A percentile compares a stretch with the other conserved stretches of the same genome.
Evolutionary conservation across 1,140 invertebrate species (phyloP).

Genomic region (Venustaconcha ellipsiformis): DNA sequence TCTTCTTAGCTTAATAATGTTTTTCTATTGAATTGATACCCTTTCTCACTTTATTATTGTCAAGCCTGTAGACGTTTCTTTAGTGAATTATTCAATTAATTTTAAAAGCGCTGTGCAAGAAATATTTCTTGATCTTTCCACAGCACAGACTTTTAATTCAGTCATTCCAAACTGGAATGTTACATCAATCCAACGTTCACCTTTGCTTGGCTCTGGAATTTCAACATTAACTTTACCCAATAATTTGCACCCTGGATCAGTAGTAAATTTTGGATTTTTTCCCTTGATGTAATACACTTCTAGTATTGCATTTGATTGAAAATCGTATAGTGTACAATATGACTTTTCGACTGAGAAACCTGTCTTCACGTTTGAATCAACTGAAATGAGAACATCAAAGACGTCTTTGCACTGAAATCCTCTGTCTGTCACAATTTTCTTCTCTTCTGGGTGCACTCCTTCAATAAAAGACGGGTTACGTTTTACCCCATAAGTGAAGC

Average conservation of each 20-base stretch:
- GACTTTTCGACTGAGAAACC: not conserved
- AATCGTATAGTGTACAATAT: constrained; percentile 5
- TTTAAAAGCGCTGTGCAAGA: constrained; percentile 8
- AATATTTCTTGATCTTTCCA: not conserved
- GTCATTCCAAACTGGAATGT: constrained; percentile 32
- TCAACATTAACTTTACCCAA: constrained; percentile 19
- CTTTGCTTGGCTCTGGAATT: constrained; percentile 15
- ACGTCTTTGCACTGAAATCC: constrained; percentile 13
- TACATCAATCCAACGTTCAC: constrained; percentile 7
- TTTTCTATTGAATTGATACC: too few species aligned
- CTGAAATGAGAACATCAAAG: constrained; percentile 18
- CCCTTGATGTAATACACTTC: constrained; percentile 9
- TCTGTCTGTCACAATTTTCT: not conserved
- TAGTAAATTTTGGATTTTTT: constrained; percentile 13
- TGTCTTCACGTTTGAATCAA: constrained; percentile 8
- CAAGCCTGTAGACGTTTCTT: too few species aligned
- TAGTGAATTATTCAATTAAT: constrained; percentile 6
- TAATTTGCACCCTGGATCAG: constrained; percentile 11
- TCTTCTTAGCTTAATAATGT: too few species aligned
- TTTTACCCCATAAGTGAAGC: constrained; percentile 27
- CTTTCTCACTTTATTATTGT: too few species aligned
- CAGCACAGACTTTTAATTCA: constrained; percentile 7
- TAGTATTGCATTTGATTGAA: not conserved
- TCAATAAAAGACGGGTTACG: constrained; percentile 1
- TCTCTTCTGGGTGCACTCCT: constrained; percentile 12